Conservation (phyloP, 2,888 invertebrate species). For the Liodrosophila aerea region DNA sequence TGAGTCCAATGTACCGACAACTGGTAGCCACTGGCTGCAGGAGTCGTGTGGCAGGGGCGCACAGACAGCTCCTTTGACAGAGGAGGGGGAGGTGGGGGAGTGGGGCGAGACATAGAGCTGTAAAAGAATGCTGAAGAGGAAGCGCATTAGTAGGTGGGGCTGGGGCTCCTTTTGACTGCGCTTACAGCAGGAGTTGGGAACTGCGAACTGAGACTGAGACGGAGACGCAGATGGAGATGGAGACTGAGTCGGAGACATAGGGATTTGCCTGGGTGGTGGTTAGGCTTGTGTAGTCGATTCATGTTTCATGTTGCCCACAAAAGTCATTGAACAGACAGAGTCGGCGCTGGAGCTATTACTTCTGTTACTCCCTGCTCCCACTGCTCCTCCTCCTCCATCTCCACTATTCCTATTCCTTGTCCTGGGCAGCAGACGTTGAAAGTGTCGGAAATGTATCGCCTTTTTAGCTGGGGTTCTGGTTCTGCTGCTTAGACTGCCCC, state of each 20-base stretch:
- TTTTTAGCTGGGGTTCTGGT: conserved; percentile 38
- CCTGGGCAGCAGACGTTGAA: conserved; percentile 63
- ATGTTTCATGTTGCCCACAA: conserved; percentile 65
- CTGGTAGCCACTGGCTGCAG: conserved; percentile 28
- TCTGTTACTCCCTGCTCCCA: background rate
- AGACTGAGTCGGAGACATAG: background rate
- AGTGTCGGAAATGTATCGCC: conserved; percentile 73
- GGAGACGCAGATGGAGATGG: conserved; percentile 3
- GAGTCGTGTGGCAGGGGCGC: conserved; percentile 30
- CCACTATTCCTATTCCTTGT: conserved; percentile 2
- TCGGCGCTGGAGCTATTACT: conserved; percentile 12
- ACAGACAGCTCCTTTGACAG: conserved; percentile 62
- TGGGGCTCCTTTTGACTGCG: conserved; percentile 16
- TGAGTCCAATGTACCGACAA: conserved; percentile 75
- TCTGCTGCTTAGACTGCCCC: conserved; percentile 1
- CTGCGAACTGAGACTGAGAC: conserved; percentile 19
- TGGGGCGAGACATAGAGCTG: conserved; percentile 33
- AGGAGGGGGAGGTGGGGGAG: conserved; percentile 5
- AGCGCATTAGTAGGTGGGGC: conserved; percentile 68
- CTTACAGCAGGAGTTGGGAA: conserved; percentile 13
- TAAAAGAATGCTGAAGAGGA: conserved; percentile 72
- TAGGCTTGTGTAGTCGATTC: conserved; percentile 72
- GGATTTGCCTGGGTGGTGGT: conserved; percentile 19
- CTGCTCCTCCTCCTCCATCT: conserved; percentile 1
- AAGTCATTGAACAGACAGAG: conserved; percentile 79